Evolutionary conservation across 1,140 invertebrate species (phyloP), one percentile per base, ranked within the genome.

Genomic region (Acromyrmex charruanus): DNA sequence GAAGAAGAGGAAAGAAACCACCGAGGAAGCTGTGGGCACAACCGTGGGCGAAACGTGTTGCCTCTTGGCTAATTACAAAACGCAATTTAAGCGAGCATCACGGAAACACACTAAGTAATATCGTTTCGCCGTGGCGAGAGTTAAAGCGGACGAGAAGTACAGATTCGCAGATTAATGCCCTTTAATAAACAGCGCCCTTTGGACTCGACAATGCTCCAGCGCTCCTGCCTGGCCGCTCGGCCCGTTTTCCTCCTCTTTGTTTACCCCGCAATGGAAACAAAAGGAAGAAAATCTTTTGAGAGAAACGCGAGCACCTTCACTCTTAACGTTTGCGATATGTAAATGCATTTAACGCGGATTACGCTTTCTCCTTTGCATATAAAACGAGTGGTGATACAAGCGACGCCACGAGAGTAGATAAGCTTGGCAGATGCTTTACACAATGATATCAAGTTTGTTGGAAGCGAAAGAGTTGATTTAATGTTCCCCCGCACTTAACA

Each of bases 31-130:
- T 69, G 69, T 59, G 51, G 69, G 28, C 74, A 69, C 55, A 69
- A 81, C 53, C 68, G 81, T 51, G 55, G 59, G 44, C 66, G 25
- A 25, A 25, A 25, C 25, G 84, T 44, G 77, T 39, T 77, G 74
- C 58, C 82, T 71, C 79, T 84, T 84, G 89, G 87, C 89, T 91
- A 91, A 91, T 91, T 91, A 90, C 87, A 88, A 90, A 90, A 90
- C 82, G 90, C 89, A 88, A 89, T 91, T 91, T 91, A 91, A 91
- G 86, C 81, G 79, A 82, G 84, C 88, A 91, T 91, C 90, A 85
- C 87, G 87, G 86, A 87, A 91, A 80, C 80, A 69, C 77, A 74
- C 49, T 80, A 88, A 88, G 87, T 90, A 89, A 90, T 77, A 88
- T 87, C 77, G 81, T 86, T 86, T 88, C 66, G 63, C 28, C 85